Base-by-base conservation (phyloP, 2,888 invertebrate species). In the Camponotus fellah region DNA sequence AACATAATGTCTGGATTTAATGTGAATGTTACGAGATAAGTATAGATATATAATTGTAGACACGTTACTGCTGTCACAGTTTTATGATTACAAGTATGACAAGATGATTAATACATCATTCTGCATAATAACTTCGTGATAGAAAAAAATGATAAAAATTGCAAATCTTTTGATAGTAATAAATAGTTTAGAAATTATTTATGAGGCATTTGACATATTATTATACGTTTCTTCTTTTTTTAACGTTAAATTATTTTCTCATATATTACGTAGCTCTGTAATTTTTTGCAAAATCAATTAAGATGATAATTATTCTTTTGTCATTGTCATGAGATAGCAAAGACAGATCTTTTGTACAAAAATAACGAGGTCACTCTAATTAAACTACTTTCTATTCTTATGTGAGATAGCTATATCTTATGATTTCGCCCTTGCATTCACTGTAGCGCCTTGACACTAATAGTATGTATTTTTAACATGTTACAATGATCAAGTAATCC, bases 361-460 rank as follows among this genome's bases (percentile, higher is more conserved):
- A 71, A 34, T 17, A 56, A 58, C 37, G 37, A 60, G 58, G 8
- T 46, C 46, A 21, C 4, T 43, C 4, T 34, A 79, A 64, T 17
- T 71, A 3, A 46, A 46, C 37, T 9, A 21, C 60, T 46, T 72
- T 80, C 43, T 46, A 72, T 60, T 80, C 21, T 64, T 68, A 64
- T 40, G 43, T 32, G 14, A 26, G 14, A 49, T 69, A 77, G 81
- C 79, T 79, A 60, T 8, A 10, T 37, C 53, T 66, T 58, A 40
- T 56, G 34, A 77, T 56, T 37, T 79, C 53, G 26, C 49, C 66
- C 81, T 79, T 58, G 66, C 69, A 43, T 83, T 82, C 74, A 71
- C 60, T 32, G 53, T 12, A 26, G 40, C 37, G 80, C 89, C 88
- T 89, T 87, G 88, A 80, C 87, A 82, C 64, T 53, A 82, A 88